phyloP scores from a whole-genome alignment of 1,140 invertebrate genomes.

The Danaus plexippus region DNA sequence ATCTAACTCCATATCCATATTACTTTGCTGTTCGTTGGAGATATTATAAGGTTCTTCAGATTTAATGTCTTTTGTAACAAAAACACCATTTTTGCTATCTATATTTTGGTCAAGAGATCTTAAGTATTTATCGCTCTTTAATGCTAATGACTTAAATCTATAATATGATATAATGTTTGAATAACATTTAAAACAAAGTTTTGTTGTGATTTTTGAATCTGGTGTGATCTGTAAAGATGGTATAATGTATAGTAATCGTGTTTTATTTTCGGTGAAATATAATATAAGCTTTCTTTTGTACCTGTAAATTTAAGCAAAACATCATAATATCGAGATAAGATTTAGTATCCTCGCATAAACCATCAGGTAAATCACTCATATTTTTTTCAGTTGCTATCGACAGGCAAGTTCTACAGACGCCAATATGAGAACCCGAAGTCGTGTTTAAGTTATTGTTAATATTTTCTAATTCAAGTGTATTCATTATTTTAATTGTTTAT shows the following conservation, averaged over 20 bases:
- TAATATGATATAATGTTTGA: slow-evolving; percentile 41
- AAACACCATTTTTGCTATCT: slow-evolving; percentile 17
- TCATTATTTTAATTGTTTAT: too few species aligned
- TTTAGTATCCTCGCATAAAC: slow-evolving; percentile 28
- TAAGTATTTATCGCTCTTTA: slow-evolving; percentile 42
- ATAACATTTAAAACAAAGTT: slow-evolving; percentile 43
- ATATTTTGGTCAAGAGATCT: slow-evolving; percentile 12
- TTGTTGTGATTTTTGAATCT: slow-evolving; percentile 34
- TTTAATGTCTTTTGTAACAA: slow-evolving; percentile 17
- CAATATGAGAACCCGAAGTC: slow-evolving; percentile 14
- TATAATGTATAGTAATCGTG: too few species aligned
- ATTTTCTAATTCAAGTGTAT: not conserved
- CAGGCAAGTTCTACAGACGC: slow-evolving; percentile 39
- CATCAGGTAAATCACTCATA: slow-evolving; percentile 29
- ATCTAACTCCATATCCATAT: slow-evolving; percentile 16
- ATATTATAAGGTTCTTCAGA: slow-evolving; percentile 13
- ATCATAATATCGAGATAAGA: slow-evolving; percentile 36
- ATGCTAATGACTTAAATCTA: slow-evolving; percentile 42
- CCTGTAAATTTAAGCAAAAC: slow-evolving; percentile 51
- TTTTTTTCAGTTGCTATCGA: slow-evolving; percentile 27
- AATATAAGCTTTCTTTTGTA: slow-evolving; percentile 11
- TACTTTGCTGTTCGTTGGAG: slow-evolving; percentile 16
- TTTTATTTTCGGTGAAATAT: slow-evolving; percentile 2
- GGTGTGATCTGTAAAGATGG: slow-evolving; percentile 28
- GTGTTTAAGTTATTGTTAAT: slow-evolving; percentile 1